Evolutionary conservation across 1,140 invertebrate genomes (phyloP).

Genomic region (Neocloeon triangulifer): DNA sequence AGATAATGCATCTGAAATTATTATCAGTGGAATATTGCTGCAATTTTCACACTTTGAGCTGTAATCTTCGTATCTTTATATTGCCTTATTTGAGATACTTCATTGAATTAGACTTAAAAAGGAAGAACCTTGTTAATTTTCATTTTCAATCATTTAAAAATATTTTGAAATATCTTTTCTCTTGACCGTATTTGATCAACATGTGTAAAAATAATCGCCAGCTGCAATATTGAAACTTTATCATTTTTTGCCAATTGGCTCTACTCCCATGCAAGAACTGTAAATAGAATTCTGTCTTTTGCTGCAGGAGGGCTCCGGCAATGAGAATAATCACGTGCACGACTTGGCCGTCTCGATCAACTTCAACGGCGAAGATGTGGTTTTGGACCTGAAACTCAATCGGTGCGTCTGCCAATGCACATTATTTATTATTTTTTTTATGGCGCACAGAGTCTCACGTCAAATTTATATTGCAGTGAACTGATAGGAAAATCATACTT

Average conservation of each 20-base stretch:
- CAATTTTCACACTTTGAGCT: too few relatives aligned
- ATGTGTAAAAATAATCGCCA: conserved; percentile 3
- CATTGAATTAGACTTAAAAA: too few relatives aligned
- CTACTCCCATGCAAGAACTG: too few relatives aligned
- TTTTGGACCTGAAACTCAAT: conserved; percentile 54
- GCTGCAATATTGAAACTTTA: neutral
- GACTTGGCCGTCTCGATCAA: conserved; percentile 41
- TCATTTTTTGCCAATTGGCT: neutral
- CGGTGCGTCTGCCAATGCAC: conserved; percentile 11
- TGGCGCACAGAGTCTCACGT: neutral
- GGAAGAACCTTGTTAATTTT: too few relatives aligned
- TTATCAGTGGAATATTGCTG: too few relatives aligned
- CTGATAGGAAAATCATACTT: conserved; percentile 50
- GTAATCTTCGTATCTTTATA: too few relatives aligned
- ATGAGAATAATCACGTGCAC: conserved; percentile 40
- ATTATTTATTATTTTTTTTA: conserved; percentile 4
- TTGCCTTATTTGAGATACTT: too few relatives aligned
- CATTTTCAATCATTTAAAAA: too few relatives aligned
- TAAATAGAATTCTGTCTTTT: too few relatives aligned
- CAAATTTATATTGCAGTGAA: conserved; percentile 22
- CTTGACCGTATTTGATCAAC: too few relatives aligned
- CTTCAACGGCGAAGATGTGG: conserved; percentile 34
- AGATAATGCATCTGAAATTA: too few relatives aligned
- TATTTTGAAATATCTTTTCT: too few relatives aligned
- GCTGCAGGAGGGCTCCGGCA: conserved; percentile 34